These are phyloP conservation scores for Dichetophora obliterata DNA, from an alignment of 2,888 invertebrate genomes.

Conservation along the genomic window DNA sequence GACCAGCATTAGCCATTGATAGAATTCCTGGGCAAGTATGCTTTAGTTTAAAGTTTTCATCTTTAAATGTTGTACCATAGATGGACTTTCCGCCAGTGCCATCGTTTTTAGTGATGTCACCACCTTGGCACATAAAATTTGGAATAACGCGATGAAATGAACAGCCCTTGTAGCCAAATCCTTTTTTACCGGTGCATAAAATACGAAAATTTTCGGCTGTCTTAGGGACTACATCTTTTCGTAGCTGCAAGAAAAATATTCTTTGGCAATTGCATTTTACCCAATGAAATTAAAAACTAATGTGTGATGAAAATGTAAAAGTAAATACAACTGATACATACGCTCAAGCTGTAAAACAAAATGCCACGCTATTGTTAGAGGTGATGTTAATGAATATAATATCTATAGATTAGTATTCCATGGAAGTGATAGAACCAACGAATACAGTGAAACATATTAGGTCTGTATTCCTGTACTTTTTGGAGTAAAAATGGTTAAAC, in stretches of 20 bases:
- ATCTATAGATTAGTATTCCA: too few relatives aligned
- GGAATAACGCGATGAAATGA: conserved; percentile 95
- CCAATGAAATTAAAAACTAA: neutral
- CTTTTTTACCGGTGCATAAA: conserved; percentile 92
- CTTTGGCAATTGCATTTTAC: neutral
- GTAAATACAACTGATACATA: too few relatives aligned
- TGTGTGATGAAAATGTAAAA: too few relatives aligned
- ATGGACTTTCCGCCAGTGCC: conserved; percentile 96
- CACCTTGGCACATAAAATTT: conserved; percentile 95
- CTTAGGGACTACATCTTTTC: conserved; percentile 70
- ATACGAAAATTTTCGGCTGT: conserved; percentile 95
- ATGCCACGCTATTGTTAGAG: too few relatives aligned
- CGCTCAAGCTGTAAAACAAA: too few relatives aligned
- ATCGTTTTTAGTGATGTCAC: conserved; percentile 93
- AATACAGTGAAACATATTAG: too few relatives aligned
- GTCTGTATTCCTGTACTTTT: too few relatives aligned
- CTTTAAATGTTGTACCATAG: conserved; percentile 92
- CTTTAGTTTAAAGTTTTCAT: conserved; percentile 94
- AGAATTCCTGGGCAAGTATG: conserved; percentile 90
- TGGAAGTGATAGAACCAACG: too few relatives aligned
- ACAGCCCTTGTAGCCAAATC: conserved; percentile 90
- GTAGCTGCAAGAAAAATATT: conserved; percentile 46
- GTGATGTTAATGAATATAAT: too few relatives aligned
- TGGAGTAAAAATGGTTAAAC: too few relatives aligned
- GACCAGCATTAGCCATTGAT: conserved; percentile 96